phyloP scores from a whole-genome alignment of 1,140 invertebrate genomes.

The Nephila pilipes region DNA sequence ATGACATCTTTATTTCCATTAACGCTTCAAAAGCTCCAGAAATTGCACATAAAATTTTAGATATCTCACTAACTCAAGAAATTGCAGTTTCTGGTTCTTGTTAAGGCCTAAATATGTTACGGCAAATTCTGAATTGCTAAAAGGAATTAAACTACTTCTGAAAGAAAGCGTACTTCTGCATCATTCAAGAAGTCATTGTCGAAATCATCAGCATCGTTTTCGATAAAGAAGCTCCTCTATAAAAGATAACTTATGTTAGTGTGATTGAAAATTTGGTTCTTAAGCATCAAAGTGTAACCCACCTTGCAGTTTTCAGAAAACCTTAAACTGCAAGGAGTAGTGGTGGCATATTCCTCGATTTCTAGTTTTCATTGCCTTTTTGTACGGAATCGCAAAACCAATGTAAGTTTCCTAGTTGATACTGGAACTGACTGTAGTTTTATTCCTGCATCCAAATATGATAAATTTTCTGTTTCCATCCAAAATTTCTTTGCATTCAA shows the following conservation, averaged over 20 bases:
- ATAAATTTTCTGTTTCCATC: not conserved
- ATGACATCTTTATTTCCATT: no score
- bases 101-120: not conserved
- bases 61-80: not conserved
- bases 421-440: not conserved
- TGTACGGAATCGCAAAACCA: not conserved
- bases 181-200: not conserved
- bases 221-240: not conserved
- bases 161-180: not conserved
- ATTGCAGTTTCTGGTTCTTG: not conserved
- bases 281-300: not conserved
- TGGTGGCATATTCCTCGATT: not conserved
- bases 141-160: not conserved
- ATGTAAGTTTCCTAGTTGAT: not conserved
- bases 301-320: not conserved
- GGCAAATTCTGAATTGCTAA: not conserved
- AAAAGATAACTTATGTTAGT: not conserved
- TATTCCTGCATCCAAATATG: not conserved
- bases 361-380: not conserved
- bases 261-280: not conserved
- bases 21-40: not conserved
- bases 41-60: not conserved
- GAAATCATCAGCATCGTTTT: no score
- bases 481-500: conserved; percentile 49
- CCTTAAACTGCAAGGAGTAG: not conserved